phyloP scores from a whole-genome alignment of 2,113 vertebrate genomes.

The Rissa tridactyla region DNA sequence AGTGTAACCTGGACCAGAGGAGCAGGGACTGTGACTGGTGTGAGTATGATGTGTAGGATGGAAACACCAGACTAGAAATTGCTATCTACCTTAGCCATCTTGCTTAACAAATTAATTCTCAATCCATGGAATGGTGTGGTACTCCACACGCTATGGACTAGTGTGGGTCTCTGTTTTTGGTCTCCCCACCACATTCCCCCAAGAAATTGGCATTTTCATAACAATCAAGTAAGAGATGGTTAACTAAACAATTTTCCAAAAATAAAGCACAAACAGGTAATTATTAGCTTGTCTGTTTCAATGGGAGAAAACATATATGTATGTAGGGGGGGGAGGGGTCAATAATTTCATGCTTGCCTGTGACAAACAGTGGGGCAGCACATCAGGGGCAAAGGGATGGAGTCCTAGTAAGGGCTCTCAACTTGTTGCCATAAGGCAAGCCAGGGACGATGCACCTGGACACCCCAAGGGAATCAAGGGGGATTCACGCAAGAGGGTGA shows the following conservation, averaged over 20 bases:
- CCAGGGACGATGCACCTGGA: no score
- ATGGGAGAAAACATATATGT: neutral
- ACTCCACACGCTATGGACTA: neutral
- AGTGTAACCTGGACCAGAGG: neutral
- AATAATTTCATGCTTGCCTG: no score
- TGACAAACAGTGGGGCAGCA: no score
- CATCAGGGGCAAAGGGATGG: no score
- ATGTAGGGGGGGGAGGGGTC: neutral
- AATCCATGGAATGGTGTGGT: neutral
- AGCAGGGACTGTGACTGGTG: neutral
- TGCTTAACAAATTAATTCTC: neutral
- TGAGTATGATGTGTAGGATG: neutral
- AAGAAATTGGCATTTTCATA: neutral
- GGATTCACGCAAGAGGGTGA: no score
- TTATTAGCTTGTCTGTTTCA: neutral
- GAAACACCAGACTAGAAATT: neutral
- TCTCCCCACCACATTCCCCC: neutral
- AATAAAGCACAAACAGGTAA: neutral
- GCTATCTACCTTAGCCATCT: neutral
- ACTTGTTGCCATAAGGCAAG: no score
- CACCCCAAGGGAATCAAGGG: no score
- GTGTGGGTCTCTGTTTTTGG: neutral
- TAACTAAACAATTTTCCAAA: neutral
- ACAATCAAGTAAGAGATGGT: neutral
- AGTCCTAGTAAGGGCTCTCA: no score